These are phyloP conservation scores for Chaetodon trifascialis DNA, from an alignment of 2,113 vertebrate genomes.

Conservation along the genomic window DNA sequence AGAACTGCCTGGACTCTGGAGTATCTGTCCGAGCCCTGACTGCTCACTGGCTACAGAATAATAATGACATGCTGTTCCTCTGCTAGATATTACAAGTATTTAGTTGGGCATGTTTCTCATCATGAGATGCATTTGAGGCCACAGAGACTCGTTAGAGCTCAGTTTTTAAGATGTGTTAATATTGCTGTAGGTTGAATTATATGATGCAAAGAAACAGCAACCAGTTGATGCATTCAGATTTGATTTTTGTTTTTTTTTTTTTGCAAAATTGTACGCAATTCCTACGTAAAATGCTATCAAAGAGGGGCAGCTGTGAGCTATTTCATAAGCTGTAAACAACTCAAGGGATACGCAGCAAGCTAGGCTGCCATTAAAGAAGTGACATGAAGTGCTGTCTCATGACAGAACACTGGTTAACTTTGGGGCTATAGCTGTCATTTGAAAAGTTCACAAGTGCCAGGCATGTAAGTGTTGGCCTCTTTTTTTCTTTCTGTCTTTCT, in stretches of 20 bases:
- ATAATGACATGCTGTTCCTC: slow-evolving; percentile 13
- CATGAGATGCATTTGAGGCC: background rate
- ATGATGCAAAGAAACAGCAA: background rate
- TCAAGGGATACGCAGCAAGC: slow-evolving; percentile 13
- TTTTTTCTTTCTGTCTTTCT: background rate
- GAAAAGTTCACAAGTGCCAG: slow-evolving; percentile 4
- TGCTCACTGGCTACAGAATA: slow-evolving; percentile 33
- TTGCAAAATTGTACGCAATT: slow-evolving; percentile 1
- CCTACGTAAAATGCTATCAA: slow-evolving; percentile 1
- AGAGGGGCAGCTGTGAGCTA: slow-evolving; percentile 37
- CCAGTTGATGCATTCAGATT: slow-evolving; percentile 4
- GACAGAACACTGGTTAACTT: slow-evolving; percentile 10
- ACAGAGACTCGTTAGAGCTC: slow-evolving; percentile 21
- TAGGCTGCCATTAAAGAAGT: slow-evolving; percentile 30
- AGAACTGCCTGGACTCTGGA: slow-evolving; percentile 35
- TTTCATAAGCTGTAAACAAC: slow-evolving; percentile 24
- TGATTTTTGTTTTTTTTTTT: background rate
- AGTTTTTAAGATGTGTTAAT: background rate
- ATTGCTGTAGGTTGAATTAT: background rate
- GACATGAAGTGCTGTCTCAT: slow-evolving; percentile 8
- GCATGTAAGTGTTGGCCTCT: background rate
- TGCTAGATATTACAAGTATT: slow-evolving; percentile 6
- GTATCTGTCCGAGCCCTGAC: slow-evolving; percentile 20
- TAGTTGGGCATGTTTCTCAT: slow-evolving; percentile 2
- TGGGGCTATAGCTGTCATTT: slow-evolving; percentile 33